phyloP scores from a whole-genome alignment of 1,140 invertebrate species.

The Helicoverpa armigera region DNA sequence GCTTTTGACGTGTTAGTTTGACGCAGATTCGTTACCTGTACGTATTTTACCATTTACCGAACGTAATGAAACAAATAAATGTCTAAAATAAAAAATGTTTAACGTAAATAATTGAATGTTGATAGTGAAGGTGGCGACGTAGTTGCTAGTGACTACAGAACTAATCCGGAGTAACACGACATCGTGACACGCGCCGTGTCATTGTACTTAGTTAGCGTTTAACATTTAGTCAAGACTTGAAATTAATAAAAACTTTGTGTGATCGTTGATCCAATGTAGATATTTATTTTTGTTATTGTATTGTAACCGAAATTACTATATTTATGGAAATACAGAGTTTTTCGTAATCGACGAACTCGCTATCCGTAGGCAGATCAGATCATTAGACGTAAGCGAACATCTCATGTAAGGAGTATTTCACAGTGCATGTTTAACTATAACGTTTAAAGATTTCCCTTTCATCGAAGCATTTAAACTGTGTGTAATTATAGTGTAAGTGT shows the following conservation, averaged over 20 bases:
- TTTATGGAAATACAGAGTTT: conserved; percentile 75
- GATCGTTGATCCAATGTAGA: conserved; percentile 85
- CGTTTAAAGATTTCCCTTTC: conserved; percentile 48
- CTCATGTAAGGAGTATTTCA: conserved; percentile 41
- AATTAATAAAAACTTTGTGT: conserved; percentile 77
- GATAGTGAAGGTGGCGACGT: conserved; percentile 4
- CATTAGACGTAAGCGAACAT: conserved; percentile 44
- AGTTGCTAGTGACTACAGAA: conserved; percentile 13
- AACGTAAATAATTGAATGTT: conserved; percentile 52
- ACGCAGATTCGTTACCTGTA: conserved; percentile 47
- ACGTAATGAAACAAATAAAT: conserved; percentile 16
- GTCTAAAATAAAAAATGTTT: conserved; percentile 50
- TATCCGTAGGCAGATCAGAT: conserved; percentile 41
- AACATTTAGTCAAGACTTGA: conserved; percentile 80
- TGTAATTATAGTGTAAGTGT: conserved; percentile 52
- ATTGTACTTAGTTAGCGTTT: conserved; percentile 84
- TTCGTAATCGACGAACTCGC: conserved; percentile 59
- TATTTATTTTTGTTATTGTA: conserved; percentile 87
- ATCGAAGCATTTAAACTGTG: conserved; percentile 56
- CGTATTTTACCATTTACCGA: conserved; percentile 44
- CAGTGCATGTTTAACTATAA: conserved; percentile 47
- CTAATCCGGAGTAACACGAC: conserved; percentile 4
- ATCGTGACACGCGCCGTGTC: conserved; percentile 58
- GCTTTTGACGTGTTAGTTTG: conserved; percentile 71
- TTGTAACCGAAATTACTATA: conserved; percentile 84